Conservation (phyloP, 2,888 invertebrate genomes). For the Lochmaea capreae region DNA sequence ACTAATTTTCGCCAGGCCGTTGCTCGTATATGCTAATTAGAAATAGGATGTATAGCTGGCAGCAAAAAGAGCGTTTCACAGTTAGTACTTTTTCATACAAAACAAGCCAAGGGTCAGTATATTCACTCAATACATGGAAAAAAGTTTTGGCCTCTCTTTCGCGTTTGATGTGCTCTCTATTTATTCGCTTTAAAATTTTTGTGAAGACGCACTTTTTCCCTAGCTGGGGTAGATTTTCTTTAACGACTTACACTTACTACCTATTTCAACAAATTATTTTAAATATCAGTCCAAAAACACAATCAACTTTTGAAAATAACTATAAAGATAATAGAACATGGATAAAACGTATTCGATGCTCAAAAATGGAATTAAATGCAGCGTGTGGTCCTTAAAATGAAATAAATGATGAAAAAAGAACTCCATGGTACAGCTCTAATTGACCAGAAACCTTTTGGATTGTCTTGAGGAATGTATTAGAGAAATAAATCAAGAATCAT, state of each 20-base stretch:
- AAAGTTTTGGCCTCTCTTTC: slow-evolving; percentile 61
- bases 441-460: too few species aligned
- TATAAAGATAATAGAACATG: too few species aligned
- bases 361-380: too few species aligned
- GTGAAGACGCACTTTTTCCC: slow-evolving; percentile 43
- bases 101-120: slow-evolving; percentile 66
- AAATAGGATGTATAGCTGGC: slow-evolving; percentile 63
- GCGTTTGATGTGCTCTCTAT: slow-evolving; percentile 58
- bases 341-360: too few species aligned
- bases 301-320: background rate
- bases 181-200: slow-evolving; percentile 47
- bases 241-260: background rate
- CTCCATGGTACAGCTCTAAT: too few species aligned
- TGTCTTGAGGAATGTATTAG: too few species aligned
- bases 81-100: slow-evolving; percentile 62
- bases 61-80: slow-evolving; percentile 64
- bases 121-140: slow-evolving; percentile 60
- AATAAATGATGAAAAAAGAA: too few species aligned
- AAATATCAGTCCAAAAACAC: background rate
- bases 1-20: slow-evolving; percentile 62
- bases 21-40: slow-evolving; percentile 64
- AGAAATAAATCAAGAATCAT: too few species aligned
- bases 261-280: background rate
- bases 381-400: too few species aligned
- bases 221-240: slow-evolving; percentile 26